Percentiles rank a stretch among this genome's conserved stretches.
These are phyloP conservation scores for Phalacrocorax aristotelis DNA, from an alignment of 2,113 vertebrate genomes.

Conservation along the genomic window DNA sequence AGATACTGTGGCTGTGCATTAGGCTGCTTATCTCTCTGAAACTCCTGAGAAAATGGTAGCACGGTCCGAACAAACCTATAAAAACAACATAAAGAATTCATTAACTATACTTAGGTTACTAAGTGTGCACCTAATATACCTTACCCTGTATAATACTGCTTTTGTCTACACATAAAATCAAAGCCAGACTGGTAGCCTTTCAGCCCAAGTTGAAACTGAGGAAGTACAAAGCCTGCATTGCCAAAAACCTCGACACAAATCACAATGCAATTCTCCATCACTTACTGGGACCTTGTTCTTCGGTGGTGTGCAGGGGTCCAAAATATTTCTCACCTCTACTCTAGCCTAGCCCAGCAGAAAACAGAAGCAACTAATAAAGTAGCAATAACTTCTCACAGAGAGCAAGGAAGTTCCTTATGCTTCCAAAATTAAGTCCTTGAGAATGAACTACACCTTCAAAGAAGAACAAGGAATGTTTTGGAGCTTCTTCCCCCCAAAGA, in stretches of 20 bases:
- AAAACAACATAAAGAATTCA: background rate
- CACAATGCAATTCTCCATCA: background rate
- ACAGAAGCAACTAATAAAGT: background rate
- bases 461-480: background rate
- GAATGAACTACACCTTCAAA: background rate
- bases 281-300: background rate
- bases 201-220: background rate
- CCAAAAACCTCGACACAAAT: background rate
- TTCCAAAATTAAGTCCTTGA: background rate
- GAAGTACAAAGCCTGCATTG: background rate
- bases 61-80: slow-evolving; percentile 87
- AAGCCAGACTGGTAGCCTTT: background rate
- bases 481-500: background rate
- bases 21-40: slow-evolving; percentile 90
- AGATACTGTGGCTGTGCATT: slow-evolving; percentile 89
- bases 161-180: background rate
- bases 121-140: background rate
- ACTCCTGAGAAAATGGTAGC: slow-evolving; percentile 87
- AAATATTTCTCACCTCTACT: background rate
- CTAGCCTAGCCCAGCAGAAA: background rate
- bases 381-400: background rate
- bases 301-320: background rate
- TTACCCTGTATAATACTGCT: background rate
- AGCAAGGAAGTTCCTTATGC: background rate
- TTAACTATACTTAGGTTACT: background rate